These are phyloP conservation scores for Ceratosolen fusciceps DNA, from an alignment of 1,140 invertebrate genomes.

Conservation along the genomic window DNA sequence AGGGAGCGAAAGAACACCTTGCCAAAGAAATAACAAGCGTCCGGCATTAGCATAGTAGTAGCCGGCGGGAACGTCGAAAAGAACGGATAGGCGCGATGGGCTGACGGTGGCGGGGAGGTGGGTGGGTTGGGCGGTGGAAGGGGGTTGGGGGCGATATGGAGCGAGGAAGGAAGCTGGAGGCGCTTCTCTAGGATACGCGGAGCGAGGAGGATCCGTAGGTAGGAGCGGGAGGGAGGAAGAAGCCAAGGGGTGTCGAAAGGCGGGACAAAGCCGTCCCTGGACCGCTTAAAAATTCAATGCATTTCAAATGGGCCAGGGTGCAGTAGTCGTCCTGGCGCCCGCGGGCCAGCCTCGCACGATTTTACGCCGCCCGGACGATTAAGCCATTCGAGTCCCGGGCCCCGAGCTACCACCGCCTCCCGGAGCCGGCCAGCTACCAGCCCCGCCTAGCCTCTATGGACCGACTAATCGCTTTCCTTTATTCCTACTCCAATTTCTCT, in stretches of 20 bases:
- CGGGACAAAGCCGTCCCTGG: slow-evolving; percentile 55
- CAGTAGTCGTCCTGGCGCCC: slow-evolving; percentile 56
- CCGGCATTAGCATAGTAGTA: not conserved
- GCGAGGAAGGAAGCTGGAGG: too few species aligned
- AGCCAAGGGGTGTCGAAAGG: not conserved
- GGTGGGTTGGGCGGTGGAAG: too few species aligned
- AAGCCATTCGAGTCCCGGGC: not conserved
- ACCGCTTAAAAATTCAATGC: slow-evolving; percentile 71
- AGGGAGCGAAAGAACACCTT: too few species aligned
- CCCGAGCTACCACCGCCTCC: not conserved
- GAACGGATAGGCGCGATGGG: too few species aligned
- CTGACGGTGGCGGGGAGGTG: too few species aligned
- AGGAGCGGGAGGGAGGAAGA: not conserved
- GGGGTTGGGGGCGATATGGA: too few species aligned
- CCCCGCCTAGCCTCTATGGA: too few species aligned
- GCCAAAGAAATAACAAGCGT: slow-evolving; percentile 1
- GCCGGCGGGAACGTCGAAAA: slow-evolving; percentile 5
- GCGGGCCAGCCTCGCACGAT: slow-evolving; percentile 38
- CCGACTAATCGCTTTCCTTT: not conserved
- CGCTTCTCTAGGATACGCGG: too few species aligned
- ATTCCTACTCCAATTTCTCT: not conserved
- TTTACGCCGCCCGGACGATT: not conserved
- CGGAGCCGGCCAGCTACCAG: not conserved
- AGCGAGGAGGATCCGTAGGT: too few species aligned
- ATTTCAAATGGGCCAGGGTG: slow-evolving; percentile 68